A percentile compares a stretch with the other conserved stretches of the same genome.
Evolutionary conservation across 2,888 invertebrate species (phyloP).

Genomic region (Unio pictorum): DNA sequence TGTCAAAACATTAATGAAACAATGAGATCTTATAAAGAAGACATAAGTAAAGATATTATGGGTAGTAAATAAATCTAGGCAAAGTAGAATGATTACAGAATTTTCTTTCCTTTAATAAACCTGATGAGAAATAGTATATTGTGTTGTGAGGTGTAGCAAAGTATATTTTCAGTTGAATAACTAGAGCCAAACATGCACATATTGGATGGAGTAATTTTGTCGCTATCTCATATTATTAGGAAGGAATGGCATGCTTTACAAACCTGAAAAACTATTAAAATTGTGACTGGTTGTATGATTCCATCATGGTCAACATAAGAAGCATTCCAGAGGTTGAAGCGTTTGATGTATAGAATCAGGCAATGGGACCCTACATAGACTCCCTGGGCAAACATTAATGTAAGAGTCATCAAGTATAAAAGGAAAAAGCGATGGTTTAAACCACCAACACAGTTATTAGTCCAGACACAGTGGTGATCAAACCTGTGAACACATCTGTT

Average conservation of each 20-base stretch:
- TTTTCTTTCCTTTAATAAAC: too few species aligned
- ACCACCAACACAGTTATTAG: slow-evolving; percentile 69
- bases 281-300: slow-evolving; percentile 49
- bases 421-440: slow-evolving; percentile 67
- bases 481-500: slow-evolving; percentile 67
- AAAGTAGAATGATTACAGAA: too few species aligned
- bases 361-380: slow-evolving; percentile 51
- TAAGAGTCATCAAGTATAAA: slow-evolving; percentile 59
- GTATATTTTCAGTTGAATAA: too few species aligned
- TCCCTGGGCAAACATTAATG: slow-evolving; percentile 61
- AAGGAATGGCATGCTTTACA: not conserved
- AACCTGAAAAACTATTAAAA: slow-evolving; percentile 63
- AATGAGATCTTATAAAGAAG: too few species aligned
- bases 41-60: too few species aligned
- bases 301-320: slow-evolving; percentile 53
- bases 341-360: slow-evolving; percentile 46
- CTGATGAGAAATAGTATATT: too few species aligned
- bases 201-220: not conserved
- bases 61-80: too few species aligned
- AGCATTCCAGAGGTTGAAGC: slow-evolving; percentile 51
- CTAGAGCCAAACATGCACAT: not conserved
- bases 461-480: slow-evolving; percentile 71
- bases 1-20: too few species aligned
- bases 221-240: not conserved
- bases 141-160: too few species aligned